Evolutionary conservation across 2,113 vertebrate species (phyloP), one percentile per base, ranked within the genome.

Genomic region (Aptenodytes forsteri): DNA sequence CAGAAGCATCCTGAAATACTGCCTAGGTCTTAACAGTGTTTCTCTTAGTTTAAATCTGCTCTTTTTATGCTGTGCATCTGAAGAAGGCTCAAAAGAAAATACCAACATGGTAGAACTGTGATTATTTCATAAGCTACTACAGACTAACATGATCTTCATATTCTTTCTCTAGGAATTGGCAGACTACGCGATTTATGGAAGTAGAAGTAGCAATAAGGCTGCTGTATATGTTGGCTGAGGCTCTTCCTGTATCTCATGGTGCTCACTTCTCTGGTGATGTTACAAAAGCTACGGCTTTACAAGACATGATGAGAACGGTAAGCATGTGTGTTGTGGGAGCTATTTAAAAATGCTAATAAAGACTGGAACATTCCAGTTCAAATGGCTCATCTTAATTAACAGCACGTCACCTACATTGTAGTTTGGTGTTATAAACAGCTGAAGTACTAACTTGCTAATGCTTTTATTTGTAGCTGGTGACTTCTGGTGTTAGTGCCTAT

Each of bases 231-330:
- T 97, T 99, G 96, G 99, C 99, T 14, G 99, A 99, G 96, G 99
- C 99, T 26, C 99, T 99, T 97, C 99, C 99, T 6, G 99, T 99
- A 7, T 99, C 99, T 32, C 99, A 99, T 61, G 99, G 99, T 54
- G 99, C 99, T 52, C 99, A 99, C 83, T 99, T 99, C 98, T 98
- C 99, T 40, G 99, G 99, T 75, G 99, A 99, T 97, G 94, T 98
- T 77, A 98, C 99, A 67, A 99, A 99, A 98, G 98, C 99, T 70
- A 99, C 98, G 18, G 98, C 98, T 78, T 98, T 99, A 93, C 99
- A 99, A 97, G 99, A 99, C 96, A 99, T 99, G 99, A 99, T 99
- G 99, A 98, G 99, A 97, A 99, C 98, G 64, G 99, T 99, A 89
- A 97, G 99, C 97, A 17, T 50, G 78, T 86, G 72, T 38, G 6